phyloP scores from a whole-genome alignment of 2,888 invertebrate species.

The Agonopterix heracliana region DNA sequence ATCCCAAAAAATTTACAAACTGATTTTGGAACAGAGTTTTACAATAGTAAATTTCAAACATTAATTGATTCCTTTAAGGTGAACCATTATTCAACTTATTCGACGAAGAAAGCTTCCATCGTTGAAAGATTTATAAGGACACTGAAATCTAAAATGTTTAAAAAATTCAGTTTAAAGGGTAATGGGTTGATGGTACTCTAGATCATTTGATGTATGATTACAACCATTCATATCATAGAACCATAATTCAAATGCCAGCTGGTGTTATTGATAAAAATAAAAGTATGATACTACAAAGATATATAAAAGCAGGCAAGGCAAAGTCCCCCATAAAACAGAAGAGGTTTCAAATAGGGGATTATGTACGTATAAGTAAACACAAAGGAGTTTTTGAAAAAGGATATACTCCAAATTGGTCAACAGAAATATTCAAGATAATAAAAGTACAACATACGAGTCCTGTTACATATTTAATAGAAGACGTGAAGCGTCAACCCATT shows the following conservation, averaged over 20 bases:
- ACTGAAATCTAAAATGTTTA: constrained; percentile 10
- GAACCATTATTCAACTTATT: not conserved
- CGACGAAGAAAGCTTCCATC: not conserved
- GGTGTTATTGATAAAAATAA: not conserved
- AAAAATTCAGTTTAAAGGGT: constrained; percentile 1
- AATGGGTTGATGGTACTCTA: not conserved
- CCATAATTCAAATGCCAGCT: not conserved
- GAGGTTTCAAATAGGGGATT: constrained; percentile 11
- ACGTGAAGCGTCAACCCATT: not conserved
- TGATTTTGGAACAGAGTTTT: constrained; percentile 12
- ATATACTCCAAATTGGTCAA: constrained; percentile 27
- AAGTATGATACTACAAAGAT: not conserved
- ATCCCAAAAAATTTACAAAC: constrained; percentile 5
- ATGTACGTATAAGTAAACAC: constrained; percentile 22
- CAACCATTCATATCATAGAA: not conserved
- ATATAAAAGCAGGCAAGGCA: not conserved
- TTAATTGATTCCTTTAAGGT: not conserved
- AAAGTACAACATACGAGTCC: not conserved
- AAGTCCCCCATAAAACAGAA: not conserved
- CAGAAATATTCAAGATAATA: constrained; percentile 25
- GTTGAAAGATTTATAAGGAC: constrained; percentile 1
- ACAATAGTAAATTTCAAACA: not conserved
- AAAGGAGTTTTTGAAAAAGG: constrained; percentile 20
- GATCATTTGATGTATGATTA: not conserved
- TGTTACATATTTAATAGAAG: not conserved